A percentile compares a stretch with the other conserved stretches of the same genome.
These are phyloP conservation scores for Bombus picipes DNA, from an alignment of 1,140 invertebrate genomes.

Conservation along the genomic window DNA sequence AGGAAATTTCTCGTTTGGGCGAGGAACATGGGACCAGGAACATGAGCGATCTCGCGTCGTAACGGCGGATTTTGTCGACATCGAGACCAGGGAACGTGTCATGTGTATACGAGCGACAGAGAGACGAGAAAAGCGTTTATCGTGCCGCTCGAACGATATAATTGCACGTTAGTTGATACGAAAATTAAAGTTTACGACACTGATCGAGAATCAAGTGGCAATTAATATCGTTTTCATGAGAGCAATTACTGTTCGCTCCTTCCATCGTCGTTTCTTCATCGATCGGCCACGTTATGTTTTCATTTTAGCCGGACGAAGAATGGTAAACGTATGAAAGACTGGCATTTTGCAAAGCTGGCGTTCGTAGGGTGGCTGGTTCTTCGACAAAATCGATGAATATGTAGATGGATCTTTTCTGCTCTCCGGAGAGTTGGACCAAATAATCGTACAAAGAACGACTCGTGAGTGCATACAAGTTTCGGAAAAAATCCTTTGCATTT, in stretches of 20 bases:
- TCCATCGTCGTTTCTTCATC: not conserved
- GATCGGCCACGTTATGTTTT: slow-evolving; percentile 13
- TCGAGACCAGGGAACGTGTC: not conserved
- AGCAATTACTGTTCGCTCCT: slow-evolving; percentile 1
- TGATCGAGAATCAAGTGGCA: slow-evolving; percentile 15
- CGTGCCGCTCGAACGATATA: slow-evolving; percentile 37
- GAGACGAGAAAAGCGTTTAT: slow-evolving; percentile 18
- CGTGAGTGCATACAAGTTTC: not conserved
- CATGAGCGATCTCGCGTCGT: no score
- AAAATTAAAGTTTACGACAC: slow-evolving; percentile 40
- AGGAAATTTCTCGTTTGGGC: not conserved
- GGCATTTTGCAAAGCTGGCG: slow-evolving; percentile 37
- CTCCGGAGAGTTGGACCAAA: slow-evolving; percentile 44
- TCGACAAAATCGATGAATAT: slow-evolving; percentile 65
- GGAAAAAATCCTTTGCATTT: slow-evolving; percentile 65
- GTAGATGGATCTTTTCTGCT: slow-evolving; percentile 61
- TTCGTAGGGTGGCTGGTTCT: slow-evolving; percentile 32
- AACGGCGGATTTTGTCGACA: not conserved
- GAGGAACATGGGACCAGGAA: not conserved
- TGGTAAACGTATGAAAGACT: slow-evolving; percentile 34
- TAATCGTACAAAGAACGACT: slow-evolving; percentile 40
- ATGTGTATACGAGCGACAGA: not conserved
- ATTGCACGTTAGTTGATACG: slow-evolving; percentile 44
- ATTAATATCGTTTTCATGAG: slow-evolving; percentile 43
- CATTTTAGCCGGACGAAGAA: slow-evolving; percentile 29